phyloP scores from a whole-genome alignment of 2,888 invertebrate genomes.

The Abrostola triplasia region DNA sequence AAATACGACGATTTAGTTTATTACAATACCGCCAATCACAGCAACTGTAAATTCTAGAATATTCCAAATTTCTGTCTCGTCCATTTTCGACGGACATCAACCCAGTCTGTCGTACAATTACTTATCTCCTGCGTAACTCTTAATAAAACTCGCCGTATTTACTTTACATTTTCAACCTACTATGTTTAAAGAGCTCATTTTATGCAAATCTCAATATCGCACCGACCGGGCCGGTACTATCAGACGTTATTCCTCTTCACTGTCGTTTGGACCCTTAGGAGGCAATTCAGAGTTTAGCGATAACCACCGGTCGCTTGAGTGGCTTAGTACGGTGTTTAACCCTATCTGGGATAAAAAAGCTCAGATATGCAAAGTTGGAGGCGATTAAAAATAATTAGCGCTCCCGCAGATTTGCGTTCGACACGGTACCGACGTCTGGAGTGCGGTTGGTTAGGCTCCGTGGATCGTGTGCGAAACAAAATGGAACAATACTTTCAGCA shows the following conservation, averaged over 20 bases:
- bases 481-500: not conserved
- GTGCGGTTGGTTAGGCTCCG: slow-evolving; percentile 58
- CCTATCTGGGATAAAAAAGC: slow-evolving; percentile 60
- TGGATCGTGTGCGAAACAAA: slow-evolving; percentile 26
- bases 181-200: slow-evolving; percentile 69
- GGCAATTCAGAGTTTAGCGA: slow-evolving; percentile 69
- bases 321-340: slow-evolving; percentile 54
- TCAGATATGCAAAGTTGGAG: slow-evolving; percentile 63
- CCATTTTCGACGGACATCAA: slow-evolving; percentile 27
- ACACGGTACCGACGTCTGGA: slow-evolving; percentile 52
- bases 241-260: slow-evolving; percentile 60
- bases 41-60: slow-evolving; percentile 31
- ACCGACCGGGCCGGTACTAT: slow-evolving; percentile 52
- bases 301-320: slow-evolving; percentile 61
- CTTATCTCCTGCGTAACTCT: slow-evolving; percentile 47
- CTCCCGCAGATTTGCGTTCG: slow-evolving; percentile 67
- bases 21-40: too few species aligned
- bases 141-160: slow-evolving; percentile 51
- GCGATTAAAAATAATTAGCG: slow-evolving; percentile 81
- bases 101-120: slow-evolving; percentile 40
- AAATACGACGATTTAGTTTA: not conserved
- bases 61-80: slow-evolving; percentile 21
- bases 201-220: slow-evolving; percentile 75
- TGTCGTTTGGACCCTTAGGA: slow-evolving; percentile 66
- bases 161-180: slow-evolving; percentile 54